A percentile compares a stretch with the other conserved stretches of the same genome.
Conservation (phyloP, 2,888 invertebrate species). For the Conchocele bisecta region DNA sequence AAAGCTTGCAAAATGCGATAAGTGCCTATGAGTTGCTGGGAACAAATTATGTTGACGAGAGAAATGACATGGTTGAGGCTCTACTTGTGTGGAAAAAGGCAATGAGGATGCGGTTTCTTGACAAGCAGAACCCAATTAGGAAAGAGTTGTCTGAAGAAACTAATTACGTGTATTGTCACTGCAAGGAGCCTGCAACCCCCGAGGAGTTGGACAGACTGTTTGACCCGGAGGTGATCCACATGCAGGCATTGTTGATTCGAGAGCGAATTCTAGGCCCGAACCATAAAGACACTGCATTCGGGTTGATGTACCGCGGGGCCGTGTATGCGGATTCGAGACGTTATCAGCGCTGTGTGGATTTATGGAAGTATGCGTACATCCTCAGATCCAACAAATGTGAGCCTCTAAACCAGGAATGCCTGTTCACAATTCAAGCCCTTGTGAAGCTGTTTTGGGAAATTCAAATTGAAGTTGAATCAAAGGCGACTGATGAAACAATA, state of each 20-base stretch:
- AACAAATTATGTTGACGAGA: slow-evolving; percentile 93
- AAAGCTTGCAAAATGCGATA: slow-evolving; percentile 88
- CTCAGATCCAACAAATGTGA: slow-evolving; percentile 91
- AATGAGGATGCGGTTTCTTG: slow-evolving; percentile 86
- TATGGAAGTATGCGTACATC: slow-evolving; percentile 93
- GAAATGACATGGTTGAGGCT: slow-evolving; percentile 86
- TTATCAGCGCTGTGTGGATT: slow-evolving; percentile 92
- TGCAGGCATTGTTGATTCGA: slow-evolving; percentile 93
- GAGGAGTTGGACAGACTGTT: slow-evolving; percentile 60
- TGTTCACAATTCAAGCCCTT: slow-evolving; percentile 93
- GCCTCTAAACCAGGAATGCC: slow-evolving; percentile 89
- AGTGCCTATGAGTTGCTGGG: slow-evolving; percentile 95
- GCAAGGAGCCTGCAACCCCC: slow-evolving; percentile 64
- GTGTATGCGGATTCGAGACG: slow-evolving; percentile 85
- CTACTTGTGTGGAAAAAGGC: slow-evolving; percentile 89
- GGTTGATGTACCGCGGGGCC: slow-evolving; percentile 84
- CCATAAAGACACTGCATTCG: slow-evolving; percentile 94
- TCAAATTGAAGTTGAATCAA: slow-evolving; percentile 79
- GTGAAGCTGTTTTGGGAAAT: slow-evolving; percentile 90
- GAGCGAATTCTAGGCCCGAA: slow-evolving; percentile 92
- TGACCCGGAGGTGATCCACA: slow-evolving; percentile 79
- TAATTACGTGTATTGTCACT: slow-evolving; percentile 63
- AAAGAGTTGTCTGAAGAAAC: slow-evolving; percentile 55
- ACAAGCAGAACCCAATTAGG: slow-evolving; percentile 47
- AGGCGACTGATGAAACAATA: slow-evolving; percentile 82